Percentiles rank a stretch among this genome's conserved stretches.
These are phyloP conservation scores for Tuberolachnus salignus DNA, from an alignment of 2,888 invertebrate genomes.

Conservation along the genomic window DNA sequence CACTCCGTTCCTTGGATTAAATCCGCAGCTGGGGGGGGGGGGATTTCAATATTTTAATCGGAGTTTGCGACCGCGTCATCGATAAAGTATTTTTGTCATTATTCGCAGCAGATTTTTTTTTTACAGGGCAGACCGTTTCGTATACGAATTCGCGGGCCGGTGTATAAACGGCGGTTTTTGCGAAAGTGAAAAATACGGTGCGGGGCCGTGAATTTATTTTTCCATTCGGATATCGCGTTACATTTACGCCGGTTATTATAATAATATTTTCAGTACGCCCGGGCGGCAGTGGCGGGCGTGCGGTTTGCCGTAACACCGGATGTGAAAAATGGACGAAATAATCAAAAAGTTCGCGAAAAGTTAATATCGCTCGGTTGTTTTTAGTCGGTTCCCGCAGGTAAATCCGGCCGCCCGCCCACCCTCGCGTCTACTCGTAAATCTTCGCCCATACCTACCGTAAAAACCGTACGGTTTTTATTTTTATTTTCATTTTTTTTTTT, in stretches of 20 bases:
- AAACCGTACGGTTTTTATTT: too few relatives aligned
- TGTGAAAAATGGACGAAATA: constrained; percentile 49
- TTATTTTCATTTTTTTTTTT: too few relatives aligned
- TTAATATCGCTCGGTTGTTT: constrained; percentile 28
- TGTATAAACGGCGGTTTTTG: not conserved
- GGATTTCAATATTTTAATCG: too few relatives aligned
- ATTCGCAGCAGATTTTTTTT: not conserved
- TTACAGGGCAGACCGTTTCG: too few relatives aligned
- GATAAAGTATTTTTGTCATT: not conserved
- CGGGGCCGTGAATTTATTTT: too few relatives aligned
- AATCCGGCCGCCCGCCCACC: constrained; percentile 2
- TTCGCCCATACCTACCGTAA: not conserved
- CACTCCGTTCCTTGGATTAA: too few relatives aligned
- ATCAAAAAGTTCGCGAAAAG: constrained; percentile 47
- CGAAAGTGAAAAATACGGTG: too few relatives aligned
- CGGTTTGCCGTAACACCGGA: constrained; percentile 25
- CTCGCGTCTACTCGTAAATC: constrained; percentile 42
- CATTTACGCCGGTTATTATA: not conserved
- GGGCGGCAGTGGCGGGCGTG: not conserved
- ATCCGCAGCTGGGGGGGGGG: too few relatives aligned
- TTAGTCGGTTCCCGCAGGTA: constrained; percentile 1
- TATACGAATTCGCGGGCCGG: not conserved
- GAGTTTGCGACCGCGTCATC: too few relatives aligned
- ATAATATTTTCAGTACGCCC: not conserved
- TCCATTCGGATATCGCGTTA: not conserved